Percentiles rank a stretch among this genome's conserved stretches.
These are phyloP conservation scores for Antheraea yamamai DNA, from an alignment of 2,888 invertebrate species.

Conservation along the genomic window DNA sequence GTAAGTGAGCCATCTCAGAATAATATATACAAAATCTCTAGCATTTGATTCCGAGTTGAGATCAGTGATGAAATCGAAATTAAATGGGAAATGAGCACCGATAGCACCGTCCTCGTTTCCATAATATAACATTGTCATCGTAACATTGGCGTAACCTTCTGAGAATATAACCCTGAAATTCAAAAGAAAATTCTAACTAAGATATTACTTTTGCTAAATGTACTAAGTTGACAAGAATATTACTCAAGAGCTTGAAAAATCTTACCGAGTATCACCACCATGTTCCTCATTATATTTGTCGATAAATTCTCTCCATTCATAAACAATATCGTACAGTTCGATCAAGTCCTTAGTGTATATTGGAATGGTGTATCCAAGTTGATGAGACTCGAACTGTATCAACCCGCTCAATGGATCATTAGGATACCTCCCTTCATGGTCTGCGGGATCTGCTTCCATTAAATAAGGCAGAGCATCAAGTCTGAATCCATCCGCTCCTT, in stretches of 20 bases:
- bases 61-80: slow-evolving; percentile 83
- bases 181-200: not conserved
- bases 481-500: slow-evolving; percentile 89
- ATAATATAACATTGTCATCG: slow-evolving; percentile 83
- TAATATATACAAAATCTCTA: slow-evolving; percentile 69
- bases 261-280: slow-evolving; percentile 69
- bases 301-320: slow-evolving; percentile 81
- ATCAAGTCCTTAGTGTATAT: slow-evolving; percentile 84
- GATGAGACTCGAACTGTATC: slow-evolving; percentile 68
- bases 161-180: slow-evolving; percentile 79
- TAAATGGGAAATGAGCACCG: slow-evolving; percentile 85
- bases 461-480: slow-evolving; percentile 85
- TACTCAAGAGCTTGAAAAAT: not conserved
- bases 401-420: slow-evolving; percentile 77
- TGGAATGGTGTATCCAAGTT: slow-evolving; percentile 82
- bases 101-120: slow-evolving; percentile 65
- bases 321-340: slow-evolving; percentile 79
- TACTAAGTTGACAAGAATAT: not conserved
- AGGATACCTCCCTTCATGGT: slow-evolving; percentile 62
- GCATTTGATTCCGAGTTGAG: slow-evolving; percentile 71
- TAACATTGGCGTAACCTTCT: slow-evolving; percentile 82
- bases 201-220: not conserved
- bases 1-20: slow-evolving; percentile 82
- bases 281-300: slow-evolving; percentile 70
- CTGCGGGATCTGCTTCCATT: slow-evolving; percentile 74